These are phyloP conservation scores for Parnassius apollo DNA, from an alignment of 2,888 invertebrate species.

Conservation along the genomic window DNA sequence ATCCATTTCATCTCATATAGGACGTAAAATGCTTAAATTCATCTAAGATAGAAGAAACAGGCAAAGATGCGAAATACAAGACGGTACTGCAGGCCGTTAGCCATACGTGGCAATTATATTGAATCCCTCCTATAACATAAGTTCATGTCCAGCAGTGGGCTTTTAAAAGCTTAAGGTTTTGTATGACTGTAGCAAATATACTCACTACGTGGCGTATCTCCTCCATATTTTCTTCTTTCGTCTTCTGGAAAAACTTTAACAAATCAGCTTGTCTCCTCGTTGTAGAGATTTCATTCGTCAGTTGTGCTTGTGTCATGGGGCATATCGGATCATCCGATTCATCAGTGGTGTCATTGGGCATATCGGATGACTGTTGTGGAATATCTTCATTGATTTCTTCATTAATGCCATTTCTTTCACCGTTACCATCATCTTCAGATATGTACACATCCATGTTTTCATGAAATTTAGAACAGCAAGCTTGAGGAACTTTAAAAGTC, in stretches of 20 bases:
- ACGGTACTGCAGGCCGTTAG: no score
- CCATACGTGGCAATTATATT: no score
- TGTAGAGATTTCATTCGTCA: conserved; percentile 41
- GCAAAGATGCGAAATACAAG: no score
- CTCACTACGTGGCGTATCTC: conserved; percentile 55
- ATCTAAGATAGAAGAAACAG: no score
- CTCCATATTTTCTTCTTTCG: conserved; percentile 52
- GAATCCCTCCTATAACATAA: no score
- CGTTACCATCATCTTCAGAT: conserved; percentile 10
- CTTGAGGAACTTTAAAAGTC: conserved; percentile 37
- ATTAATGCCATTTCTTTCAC: neutral
- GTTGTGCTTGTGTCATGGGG: no score
- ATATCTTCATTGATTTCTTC: conserved; percentile 6
- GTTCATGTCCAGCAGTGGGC: no score
- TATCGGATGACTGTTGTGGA: conserved; percentile 16
- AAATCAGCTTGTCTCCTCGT: conserved; percentile 46
- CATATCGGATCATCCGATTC: conserved; percentile 37
- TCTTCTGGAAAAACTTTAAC: conserved; percentile 51
- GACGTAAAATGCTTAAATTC: no score
- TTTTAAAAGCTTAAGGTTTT: no score
- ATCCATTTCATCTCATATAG: no score
- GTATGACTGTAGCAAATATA: neutral
- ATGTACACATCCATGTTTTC: conserved; percentile 9
- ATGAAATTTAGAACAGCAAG: conserved; percentile 35
- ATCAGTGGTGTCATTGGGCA: conserved; percentile 11